These are phyloP conservation scores for Yoshiicerus persimilis DNA, from an alignment of 1,140 invertebrate genomes.

Conservation along the genomic window DNA sequence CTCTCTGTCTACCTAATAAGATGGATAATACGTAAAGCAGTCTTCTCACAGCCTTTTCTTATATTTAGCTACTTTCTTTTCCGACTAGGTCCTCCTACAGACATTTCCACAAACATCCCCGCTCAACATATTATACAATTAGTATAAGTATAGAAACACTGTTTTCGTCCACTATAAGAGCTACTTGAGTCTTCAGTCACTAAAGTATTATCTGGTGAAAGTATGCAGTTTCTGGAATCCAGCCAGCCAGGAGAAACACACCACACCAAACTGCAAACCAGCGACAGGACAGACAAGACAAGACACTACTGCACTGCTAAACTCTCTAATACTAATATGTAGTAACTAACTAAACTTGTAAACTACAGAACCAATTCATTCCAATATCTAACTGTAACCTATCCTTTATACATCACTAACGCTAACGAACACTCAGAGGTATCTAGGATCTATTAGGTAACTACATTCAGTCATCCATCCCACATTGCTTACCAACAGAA, in stretches of 20 bases:
- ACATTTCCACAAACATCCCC: no score
- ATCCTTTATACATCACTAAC: neutral
- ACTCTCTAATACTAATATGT: neutral
- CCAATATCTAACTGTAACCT: neutral
- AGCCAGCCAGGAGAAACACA: neutral
- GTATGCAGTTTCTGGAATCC: conserved; percentile 13
- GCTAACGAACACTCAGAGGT: neutral
- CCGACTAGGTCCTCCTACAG: neutral
- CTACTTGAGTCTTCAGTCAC: neutral
- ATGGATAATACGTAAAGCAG: neutral
- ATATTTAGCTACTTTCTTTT: neutral
- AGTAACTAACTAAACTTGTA: neutral
- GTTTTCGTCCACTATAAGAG: neutral
- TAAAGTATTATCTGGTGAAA: neutral
- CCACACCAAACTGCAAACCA: neutral
- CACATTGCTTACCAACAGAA: neutral
- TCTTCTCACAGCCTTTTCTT: neutral
- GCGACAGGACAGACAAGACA: neutral
- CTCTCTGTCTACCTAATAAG: neutral
- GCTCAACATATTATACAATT: no score
- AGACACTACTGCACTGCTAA: neutral
- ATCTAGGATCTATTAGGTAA: no score
- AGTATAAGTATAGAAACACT: neutral
- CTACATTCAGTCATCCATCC: neutral
- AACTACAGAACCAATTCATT: neutral